Evolutionary conservation across 2,113 vertebrate genomes (phyloP).

Genomic region (Archocentrus centrarchus): DNA sequence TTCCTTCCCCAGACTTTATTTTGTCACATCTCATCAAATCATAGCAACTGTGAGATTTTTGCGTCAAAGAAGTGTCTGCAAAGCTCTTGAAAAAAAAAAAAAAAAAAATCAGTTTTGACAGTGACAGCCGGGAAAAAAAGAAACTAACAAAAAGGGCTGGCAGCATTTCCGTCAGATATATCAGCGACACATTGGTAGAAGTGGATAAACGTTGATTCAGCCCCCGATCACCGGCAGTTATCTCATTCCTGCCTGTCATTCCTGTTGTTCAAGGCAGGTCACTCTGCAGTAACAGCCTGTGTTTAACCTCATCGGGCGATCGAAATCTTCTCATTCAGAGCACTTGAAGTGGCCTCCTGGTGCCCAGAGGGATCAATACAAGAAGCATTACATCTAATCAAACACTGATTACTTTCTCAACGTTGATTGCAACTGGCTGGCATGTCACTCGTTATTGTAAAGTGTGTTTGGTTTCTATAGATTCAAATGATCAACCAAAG

Average conservation of each 20-base stretch:
- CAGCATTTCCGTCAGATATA: slow-evolving; percentile 17
- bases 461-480: slow-evolving; percentile 48
- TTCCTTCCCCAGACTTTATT: slow-evolving; percentile 10
- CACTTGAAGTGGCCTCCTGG: slow-evolving; percentile 47
- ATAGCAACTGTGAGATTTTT: slow-evolving; percentile 8
- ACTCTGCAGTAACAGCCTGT: slow-evolving; percentile 40
- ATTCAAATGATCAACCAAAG: slow-evolving; percentile 51
- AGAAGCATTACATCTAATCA: slow-evolving; percentile 65
- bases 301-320: slow-evolving; percentile 66
- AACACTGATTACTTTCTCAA: slow-evolving; percentile 72
- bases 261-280: slow-evolving; percentile 44
- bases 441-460: slow-evolving; percentile 62
- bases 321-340: slow-evolving; percentile 60
- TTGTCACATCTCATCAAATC: slow-evolving; percentile 22
- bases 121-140: background rate
- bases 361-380: slow-evolving; percentile 66
- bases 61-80: slow-evolving; percentile 9
- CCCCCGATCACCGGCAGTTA: slow-evolving; percentile 40
- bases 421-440: slow-evolving; percentile 59
- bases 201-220: slow-evolving; percentile 24
- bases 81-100: slow-evolving; percentile 1
- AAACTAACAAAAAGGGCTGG: background rate
- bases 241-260: slow-evolving; percentile 46
- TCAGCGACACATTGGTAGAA: slow-evolving; percentile 34
- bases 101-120: slow-evolving; percentile 38